Conservation (phyloP, 35 echinoderm and acorn worm species). For the Patiria miniata region DNA sequence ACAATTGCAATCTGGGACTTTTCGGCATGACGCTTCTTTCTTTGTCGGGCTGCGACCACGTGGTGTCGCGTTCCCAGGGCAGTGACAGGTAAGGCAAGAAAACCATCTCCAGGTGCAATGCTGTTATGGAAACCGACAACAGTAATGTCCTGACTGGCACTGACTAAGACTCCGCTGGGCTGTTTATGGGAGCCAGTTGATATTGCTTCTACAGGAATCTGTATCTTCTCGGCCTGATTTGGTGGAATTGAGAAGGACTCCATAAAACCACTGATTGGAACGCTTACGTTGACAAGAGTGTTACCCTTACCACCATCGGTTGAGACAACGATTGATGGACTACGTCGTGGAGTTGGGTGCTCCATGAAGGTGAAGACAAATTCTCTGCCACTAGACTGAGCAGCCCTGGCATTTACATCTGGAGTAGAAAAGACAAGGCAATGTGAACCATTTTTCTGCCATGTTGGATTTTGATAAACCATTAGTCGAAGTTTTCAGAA, state of each 20-base stretch:
- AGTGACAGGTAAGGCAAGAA: background rate
- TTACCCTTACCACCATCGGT: background rate
- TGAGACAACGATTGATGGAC: background rate
- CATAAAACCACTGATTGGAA: background rate
- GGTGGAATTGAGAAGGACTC: conserved; percentile 15
- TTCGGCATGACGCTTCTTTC: background rate
- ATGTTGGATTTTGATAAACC: too few relatives aligned
- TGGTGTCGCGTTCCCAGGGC: background rate
- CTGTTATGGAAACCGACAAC: background rate
- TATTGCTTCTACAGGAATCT: background rate
- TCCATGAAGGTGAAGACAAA: background rate
- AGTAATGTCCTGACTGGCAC: background rate
- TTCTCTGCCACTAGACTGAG: background rate
- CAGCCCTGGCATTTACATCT: background rate
- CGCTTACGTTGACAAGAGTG: background rate
- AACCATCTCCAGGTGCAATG: background rate
- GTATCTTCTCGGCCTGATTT: background rate
- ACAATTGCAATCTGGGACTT: conserved; percentile 10
- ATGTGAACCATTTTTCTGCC: too few relatives aligned
- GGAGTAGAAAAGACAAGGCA: background rate
- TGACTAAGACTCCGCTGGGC: background rate
- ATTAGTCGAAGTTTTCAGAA: too few relatives aligned
- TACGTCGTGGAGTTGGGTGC: background rate
- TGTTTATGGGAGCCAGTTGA: background rate
- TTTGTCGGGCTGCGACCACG: background rate